A percentile compares a stretch with the other conserved stretches of the same genome.
These are phyloP conservation scores for Aradophagus sp. DNA, from an alignment of 1,140 invertebrate species.

Conservation along the genomic window DNA sequence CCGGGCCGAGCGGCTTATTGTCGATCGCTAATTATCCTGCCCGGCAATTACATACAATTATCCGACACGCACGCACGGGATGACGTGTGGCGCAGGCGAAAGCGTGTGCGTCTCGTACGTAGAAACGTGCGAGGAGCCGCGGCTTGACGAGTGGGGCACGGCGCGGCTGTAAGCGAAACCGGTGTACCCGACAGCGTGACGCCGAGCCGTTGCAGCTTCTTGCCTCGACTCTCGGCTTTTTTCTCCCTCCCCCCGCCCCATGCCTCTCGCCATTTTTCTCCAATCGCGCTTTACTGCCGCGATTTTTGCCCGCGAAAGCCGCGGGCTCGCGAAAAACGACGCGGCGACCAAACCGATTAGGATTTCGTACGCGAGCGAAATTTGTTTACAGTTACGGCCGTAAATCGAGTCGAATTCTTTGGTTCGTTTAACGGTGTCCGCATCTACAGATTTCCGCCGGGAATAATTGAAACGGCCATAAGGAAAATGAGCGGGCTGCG, in stretches of 20 bases:
- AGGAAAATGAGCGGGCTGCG: constrained; percentile 34
- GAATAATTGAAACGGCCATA: constrained; percentile 48
- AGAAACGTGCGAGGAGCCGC: constrained; percentile 8
- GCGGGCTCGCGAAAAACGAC: no score
- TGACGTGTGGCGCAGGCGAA: constrained; percentile 28
- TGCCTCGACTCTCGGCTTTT: constrained; percentile 56
- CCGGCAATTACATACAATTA: constrained; percentile 71
- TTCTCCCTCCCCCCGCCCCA: constrained; percentile 4
- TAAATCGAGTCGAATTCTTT: constrained; percentile 19
- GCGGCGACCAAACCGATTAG: neutral
- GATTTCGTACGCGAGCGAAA: constrained; percentile 1
- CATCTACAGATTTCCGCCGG: constrained; percentile 31
- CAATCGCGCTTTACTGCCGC: constrained; percentile 16
- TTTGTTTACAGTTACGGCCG: constrained; percentile 9
- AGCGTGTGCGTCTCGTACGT: constrained; percentile 11
- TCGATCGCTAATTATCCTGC: constrained; percentile 73
- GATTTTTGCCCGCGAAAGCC: neutral
- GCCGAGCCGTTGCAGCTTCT: constrained; percentile 63
- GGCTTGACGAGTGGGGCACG: constrained; percentile 28
- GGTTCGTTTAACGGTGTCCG: constrained; percentile 28
- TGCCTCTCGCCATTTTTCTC: constrained; percentile 30
- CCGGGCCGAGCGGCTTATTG: constrained; percentile 64
- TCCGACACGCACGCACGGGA: constrained; percentile 67
- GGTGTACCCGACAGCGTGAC: constrained; percentile 74
- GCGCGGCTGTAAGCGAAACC: constrained; percentile 67